Evolutionary conservation across 2,888 invertebrate species (phyloP), one percentile per base, ranked within the genome.

Genomic region (Sinodicranocentrus sp.): DNA sequence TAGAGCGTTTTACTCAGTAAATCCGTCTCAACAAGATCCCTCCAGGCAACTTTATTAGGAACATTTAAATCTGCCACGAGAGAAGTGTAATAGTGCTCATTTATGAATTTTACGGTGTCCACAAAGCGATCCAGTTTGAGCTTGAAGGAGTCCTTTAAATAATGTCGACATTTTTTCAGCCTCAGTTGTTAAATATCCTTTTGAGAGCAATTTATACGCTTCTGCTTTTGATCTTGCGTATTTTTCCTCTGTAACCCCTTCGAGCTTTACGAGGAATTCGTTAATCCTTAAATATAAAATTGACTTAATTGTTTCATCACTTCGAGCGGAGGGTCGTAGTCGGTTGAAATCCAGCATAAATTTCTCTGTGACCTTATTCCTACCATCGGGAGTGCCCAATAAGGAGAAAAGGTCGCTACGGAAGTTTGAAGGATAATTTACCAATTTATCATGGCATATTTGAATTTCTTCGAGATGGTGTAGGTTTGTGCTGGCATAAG

Each of bases 211-310:
- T 21, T 65, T 63, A 23, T 63, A 75, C 3, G 75, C 75, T 15
- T 43, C 63, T 13, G 25, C 39, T 19, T 75, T 75, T 3, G 52
- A 8, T 6, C n/a, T 65, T 2, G 63, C 26, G 28, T 52, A 75
- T 52, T 75, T 75, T 65, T 75, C 63, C n/a, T 75, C 75, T 0
- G 63, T 63, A n/a, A 75, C 28, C 0, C 65, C 75, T 15, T 75
- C 75, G 8, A 75, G n/a, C 6, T 75, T 63, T 26, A 52, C 19
- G 0, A 52, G 10, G 1, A 75, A 21, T 21, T 75, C 75, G 21
- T 21, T 65, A n/a, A 65, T 23, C 2, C 75, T 5, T 17, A 19
- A 19, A 0, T 25, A 2, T 5, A 75, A 23, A n/a, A 52, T 19
- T 5, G 48, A n/a, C 15, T 75, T 75, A 2, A 65, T n/a, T 28